These are phyloP conservation scores for Gisinianus flammeolus DNA, from an alignment of 2,888 invertebrate genomes.

Conservation along the genomic window DNA sequence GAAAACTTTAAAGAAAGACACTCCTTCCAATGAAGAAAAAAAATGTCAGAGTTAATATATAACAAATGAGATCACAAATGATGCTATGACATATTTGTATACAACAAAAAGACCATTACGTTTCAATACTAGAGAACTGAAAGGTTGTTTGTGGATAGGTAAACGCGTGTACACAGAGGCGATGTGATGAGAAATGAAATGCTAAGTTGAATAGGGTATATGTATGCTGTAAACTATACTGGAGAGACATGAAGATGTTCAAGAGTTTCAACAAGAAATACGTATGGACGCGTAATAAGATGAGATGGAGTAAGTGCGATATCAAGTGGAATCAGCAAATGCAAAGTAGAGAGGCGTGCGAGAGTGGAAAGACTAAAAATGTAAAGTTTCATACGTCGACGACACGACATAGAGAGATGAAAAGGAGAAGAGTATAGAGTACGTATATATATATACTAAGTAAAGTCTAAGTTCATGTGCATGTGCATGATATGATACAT, in stretches of 20 bases:
- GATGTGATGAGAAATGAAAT: background rate
- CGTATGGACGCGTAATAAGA: constrained; percentile 15
- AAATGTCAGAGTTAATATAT: too few species aligned
- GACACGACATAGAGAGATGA: background rate
- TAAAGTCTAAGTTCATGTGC: background rate
- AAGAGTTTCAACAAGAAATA: constrained; percentile 6
- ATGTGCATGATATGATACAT: background rate
- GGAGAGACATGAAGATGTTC: background rate
- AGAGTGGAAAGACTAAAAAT: constrained; percentile 14
- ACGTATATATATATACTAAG: too few species aligned
- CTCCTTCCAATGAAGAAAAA: too few species aligned
- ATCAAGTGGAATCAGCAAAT: constrained; percentile 36
- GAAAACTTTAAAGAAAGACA: too few species aligned
- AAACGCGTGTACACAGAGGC: background rate
- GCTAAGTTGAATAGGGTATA: background rate
- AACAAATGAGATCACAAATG: too few species aligned
- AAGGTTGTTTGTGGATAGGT: background rate
- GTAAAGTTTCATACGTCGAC: constrained; percentile 1
- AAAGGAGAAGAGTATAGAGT: background rate
- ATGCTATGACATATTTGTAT: too few species aligned
- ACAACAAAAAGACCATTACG: background rate
- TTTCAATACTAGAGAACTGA: background rate
- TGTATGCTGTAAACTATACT: background rate
- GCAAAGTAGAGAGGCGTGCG: constrained; percentile 26
- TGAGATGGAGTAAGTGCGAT: constrained; percentile 38